Base-by-base conservation (phyloP, 2,113 vertebrate species). In the Macheiramphus alcinus region DNA sequence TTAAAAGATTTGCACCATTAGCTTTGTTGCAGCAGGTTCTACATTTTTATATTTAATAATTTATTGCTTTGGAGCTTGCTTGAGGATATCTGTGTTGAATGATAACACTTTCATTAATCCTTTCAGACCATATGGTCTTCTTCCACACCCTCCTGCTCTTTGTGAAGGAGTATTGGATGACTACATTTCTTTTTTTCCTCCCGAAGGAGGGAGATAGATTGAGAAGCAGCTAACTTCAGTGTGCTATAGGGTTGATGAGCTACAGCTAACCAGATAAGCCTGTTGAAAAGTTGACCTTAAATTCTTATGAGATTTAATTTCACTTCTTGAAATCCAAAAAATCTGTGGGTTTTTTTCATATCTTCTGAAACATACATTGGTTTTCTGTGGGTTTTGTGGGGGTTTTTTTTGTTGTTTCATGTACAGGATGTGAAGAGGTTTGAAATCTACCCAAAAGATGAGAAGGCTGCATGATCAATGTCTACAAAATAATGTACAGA, bases 31-130 rank as follows among this genome's bases (percentile, higher is more conserved):
- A 96, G 86, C 80, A 96, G 91, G 79, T 94, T 85, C 26, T 95
- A 58, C 94, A 58, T 88, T 94, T 97, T 95, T 96, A 97, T 91
- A 96, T 96, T 97, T 94, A 96, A 94, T 97, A 96, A 95, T 98
- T 95, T 97, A 91, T 79, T 80, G 78, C 88, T 83, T 36, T 84
- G 48, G 61, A 82, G 34, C 48, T 97, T 96, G 53, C 90, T 97
- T 93, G 65, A 63, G 67, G 90, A 94, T 95, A 92, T 81, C 74
- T 93, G 11, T 90, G 48, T 76, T 95, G 91, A 97, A 81, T 94
- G 40, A 86, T 89, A 95, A 90, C 88, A 70, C 55, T 95, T 94
- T 67, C 87, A 97, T 96, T 94, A 97, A 82, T 92, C 86, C 67
- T 96, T 97, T 94, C 81, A 89, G 80, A 90, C 80, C 85, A 91